Conservation (phyloP, 1,140 invertebrate genomes). For the Medauroidea extradentata region DNA sequence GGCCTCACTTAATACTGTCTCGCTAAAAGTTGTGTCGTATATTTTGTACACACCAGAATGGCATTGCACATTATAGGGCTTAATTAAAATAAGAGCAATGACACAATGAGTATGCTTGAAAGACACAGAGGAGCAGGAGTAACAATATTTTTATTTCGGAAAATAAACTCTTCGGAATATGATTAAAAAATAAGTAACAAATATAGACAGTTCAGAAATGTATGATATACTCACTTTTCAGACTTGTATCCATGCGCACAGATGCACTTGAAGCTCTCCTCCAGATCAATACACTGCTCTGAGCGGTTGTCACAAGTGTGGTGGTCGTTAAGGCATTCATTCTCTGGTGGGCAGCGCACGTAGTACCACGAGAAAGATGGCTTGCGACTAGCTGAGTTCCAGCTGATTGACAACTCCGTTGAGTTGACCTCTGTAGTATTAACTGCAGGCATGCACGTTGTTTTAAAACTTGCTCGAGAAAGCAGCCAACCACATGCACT, state of each 20-base stretch:
- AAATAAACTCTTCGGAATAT: too few species aligned
- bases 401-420: background rate
- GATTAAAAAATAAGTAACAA: background rate
- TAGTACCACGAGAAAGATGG: constrained; percentile 76
- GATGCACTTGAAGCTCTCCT: constrained; percentile 74
- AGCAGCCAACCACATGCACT: too few species aligned
- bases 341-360: constrained; percentile 81
- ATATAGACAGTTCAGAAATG: constrained; percentile 6
- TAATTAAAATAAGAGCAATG: too few species aligned
- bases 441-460: background rate
- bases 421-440: background rate
- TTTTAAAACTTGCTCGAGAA: too few species aligned
- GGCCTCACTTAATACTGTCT: too few species aligned
- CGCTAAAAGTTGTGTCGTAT: too few species aligned
- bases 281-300: constrained; percentile 75
- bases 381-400: constrained; percentile 26
- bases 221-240: constrained; percentile 4
- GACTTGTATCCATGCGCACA: constrained; percentile 74
- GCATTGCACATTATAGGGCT: too few species aligned
- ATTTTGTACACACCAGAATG: too few species aligned
- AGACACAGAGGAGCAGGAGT: too few species aligned
- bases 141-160: too few species aligned
- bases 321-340: constrained; percentile 89
- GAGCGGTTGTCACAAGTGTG: constrained; percentile 83
- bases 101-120: too few species aligned